phyloP scores from a whole-genome alignment of 2,888 invertebrate species.

The Tenodera sinensis region DNA sequence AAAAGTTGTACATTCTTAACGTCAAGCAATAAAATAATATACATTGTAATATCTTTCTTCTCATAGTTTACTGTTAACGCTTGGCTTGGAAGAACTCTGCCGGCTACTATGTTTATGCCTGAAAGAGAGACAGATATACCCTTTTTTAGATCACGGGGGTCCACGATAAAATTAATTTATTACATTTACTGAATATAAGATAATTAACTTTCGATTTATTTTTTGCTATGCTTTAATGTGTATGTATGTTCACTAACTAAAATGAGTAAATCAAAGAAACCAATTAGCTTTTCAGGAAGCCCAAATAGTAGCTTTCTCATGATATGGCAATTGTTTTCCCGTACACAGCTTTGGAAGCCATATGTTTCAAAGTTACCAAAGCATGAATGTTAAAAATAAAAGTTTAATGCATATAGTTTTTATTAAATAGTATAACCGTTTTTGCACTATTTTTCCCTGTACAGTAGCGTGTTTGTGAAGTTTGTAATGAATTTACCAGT shows the following conservation, averaged over 20 bases:
- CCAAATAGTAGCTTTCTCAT: background rate
- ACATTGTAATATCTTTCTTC: background rate
- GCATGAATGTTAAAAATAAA: too few species aligned
- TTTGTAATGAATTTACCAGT: background rate
- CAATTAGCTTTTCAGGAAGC: too few species aligned
- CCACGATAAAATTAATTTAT: background rate
- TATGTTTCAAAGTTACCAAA: too few species aligned
- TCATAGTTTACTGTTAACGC: slow-evolving; percentile 16
- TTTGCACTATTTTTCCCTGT: background rate
- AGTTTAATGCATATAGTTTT: background rate
- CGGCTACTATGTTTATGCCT: slow-evolving; percentile 30
- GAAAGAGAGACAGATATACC: slow-evolving; percentile 32
- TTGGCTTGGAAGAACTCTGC: slow-evolving; percentile 23
- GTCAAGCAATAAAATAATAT: background rate
- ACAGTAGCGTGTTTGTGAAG: background rate
- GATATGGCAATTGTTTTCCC: too few species aligned
- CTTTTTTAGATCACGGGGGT: slow-evolving; percentile 1
- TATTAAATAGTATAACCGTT: background rate
- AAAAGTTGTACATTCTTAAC: background rate
- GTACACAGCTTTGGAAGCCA: too few species aligned
- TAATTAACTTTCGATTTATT: background rate
- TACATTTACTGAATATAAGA: background rate
- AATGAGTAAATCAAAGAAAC: background rate
- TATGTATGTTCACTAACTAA: background rate
- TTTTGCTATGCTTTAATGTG: background rate